Base-by-base conservation (phyloP, 2,888 invertebrate species). In the Chalcosyrphus nemorum region DNA sequence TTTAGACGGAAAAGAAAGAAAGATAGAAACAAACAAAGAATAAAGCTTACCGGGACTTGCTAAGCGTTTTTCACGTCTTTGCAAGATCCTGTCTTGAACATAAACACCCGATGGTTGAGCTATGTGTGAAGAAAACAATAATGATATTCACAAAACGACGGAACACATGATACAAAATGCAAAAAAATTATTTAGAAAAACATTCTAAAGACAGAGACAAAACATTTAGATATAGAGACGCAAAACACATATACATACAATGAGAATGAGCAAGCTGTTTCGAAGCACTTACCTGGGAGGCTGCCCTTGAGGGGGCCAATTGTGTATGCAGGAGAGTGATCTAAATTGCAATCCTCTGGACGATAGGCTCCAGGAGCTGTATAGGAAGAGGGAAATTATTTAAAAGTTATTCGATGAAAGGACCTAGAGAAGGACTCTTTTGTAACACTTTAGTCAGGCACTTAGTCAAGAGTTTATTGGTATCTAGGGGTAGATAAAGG, bases 341-440 rank as follows among this genome's bases (percentile, higher is more conserved):
- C 89, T 11, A 90, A 86, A 19, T 90, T 91, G 72, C 89, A 90
- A 76, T 92, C 93, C 88, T 94, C 93, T 56, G 94, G 93, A 86
- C 91, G 89, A 88, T 95, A 95, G 19, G 94, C 93, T 76, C 94
- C 94, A 54, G 95, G 95, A 61, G 94, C 91, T 90, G 86, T 35
- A n/a, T n/a, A 50, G 66, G 54, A 43, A 65, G 24, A 52, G 32
- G 56, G n/a, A 29, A 57, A 17, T 45, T 27, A 15, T 59, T 57
- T 47, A 41, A 65, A 9, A 32, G 17, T n/a, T 35, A 19, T 54
- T 29, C 2, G 29, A 41, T 19, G 19, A 11, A n/a, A 4, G 11
- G 19, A 19, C n/a, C n/a, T n/a, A n/a, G n/a, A n/a, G n/a, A n/a
- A n/a, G n/a, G n/a, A n/a, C n/a, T n/a, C n/a, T n/a, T n/a, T n/a